A percentile compares a stretch with the other conserved stretches of the same genome.
Conservation (phyloP, 1,140 invertebrate genomes). For the Achatina immaculata region DNA sequence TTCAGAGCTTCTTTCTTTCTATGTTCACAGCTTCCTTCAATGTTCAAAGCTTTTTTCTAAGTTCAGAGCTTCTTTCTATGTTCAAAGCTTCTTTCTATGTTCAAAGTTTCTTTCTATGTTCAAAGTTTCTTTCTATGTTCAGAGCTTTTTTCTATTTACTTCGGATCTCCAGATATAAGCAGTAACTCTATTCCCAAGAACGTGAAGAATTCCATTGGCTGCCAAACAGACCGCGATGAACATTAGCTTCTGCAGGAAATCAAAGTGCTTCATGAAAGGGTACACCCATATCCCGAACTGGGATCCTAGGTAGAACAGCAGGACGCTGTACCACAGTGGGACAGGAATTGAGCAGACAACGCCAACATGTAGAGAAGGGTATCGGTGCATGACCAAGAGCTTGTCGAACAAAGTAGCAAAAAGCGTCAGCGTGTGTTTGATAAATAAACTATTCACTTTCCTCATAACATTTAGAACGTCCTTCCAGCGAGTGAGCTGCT, state of each 20-base stretch:
- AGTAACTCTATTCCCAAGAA: neutral
- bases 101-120: too few species aligned
- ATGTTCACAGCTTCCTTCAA: too few species aligned
- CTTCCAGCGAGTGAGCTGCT: neutral
- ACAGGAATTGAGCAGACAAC: neutral
- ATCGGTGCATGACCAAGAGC: neutral
- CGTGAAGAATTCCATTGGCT: neutral
- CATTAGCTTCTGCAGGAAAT: neutral
- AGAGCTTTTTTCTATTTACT: neutral
- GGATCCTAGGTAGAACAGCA: neutral
- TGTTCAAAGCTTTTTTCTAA: too few species aligned
- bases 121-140: too few species aligned
- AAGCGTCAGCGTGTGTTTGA: neutral
- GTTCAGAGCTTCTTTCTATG: too few species aligned
- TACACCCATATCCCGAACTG: conserved; percentile 5
- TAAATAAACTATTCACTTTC: neutral
- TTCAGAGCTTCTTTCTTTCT: too few species aligned
- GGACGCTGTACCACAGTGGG: neutral
- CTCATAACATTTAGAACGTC: neutral
- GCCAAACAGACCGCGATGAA: neutral
- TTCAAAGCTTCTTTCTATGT: too few species aligned
- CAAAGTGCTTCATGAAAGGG: neutral
- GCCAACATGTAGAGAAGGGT: neutral
- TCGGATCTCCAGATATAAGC: neutral
- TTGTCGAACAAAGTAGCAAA: neutral